Conservation (phyloP, 2,113 vertebrate genomes). For the Indicator indicator region DNA sequence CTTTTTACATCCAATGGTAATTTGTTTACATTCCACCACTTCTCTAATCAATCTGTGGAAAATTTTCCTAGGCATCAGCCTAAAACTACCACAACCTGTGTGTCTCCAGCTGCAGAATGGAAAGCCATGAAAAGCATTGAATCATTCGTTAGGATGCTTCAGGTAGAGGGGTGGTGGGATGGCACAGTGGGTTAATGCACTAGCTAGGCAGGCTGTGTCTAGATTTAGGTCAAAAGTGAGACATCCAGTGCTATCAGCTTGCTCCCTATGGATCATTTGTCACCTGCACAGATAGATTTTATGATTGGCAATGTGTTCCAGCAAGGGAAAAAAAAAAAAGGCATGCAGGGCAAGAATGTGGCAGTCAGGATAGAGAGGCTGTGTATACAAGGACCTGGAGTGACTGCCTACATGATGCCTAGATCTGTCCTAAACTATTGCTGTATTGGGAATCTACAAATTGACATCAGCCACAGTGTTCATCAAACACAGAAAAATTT, state of each 20-base stretch:
- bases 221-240: slow-evolving; percentile 29
- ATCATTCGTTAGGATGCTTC: background rate
- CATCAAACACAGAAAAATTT: background rate
- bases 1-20: too few relatives aligned
- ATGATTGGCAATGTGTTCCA: background rate
- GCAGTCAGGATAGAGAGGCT: background rate
- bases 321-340: background rate
- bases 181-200: background rate
- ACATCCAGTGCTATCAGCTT: background rate
- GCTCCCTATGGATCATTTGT: background rate
- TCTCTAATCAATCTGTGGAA: too few relatives aligned
- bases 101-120: background rate
- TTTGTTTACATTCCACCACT: too few relatives aligned
- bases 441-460: background rate
- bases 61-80: too few relatives aligned
- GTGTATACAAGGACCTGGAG: background rate
- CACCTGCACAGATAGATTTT: background rate
- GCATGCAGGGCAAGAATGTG: background rate
- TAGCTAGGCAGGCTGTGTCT: background rate
- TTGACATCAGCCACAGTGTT: fast-evolving
- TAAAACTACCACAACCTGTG: too few relatives aligned
- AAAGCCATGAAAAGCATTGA: slow-evolving; percentile 17
- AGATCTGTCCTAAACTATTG: background rate
- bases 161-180: background rate
- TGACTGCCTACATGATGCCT: background rate